Conservation (phyloP, 2,888 invertebrate species). For the Oscheius onirici region DNA sequence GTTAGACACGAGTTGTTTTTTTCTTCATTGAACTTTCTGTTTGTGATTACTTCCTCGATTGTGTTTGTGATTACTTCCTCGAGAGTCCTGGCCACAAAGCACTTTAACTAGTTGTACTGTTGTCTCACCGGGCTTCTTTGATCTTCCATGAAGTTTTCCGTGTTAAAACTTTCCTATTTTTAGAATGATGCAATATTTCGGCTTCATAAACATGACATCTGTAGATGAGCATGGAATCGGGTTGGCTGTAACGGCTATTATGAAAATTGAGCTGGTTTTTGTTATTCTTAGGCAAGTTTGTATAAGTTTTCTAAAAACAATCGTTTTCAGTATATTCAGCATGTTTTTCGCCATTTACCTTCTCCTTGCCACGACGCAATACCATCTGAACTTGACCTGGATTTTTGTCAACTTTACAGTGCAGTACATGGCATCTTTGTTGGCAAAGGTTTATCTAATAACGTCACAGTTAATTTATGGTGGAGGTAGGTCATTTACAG, state of each 20-base stretch:
- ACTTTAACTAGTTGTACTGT: too few relatives aligned
- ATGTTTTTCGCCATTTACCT: constrained; percentile 10
- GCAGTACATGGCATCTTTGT: constrained; percentile 1
- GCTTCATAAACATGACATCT: constrained; percentile 21
- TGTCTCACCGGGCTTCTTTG: too few relatives aligned
- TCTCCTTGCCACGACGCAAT: constrained; percentile 16
- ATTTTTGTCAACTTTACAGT: constrained; percentile 5
- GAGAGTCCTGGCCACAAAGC: too few relatives aligned
- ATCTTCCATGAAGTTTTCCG: too few relatives aligned
- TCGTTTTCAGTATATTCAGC: constrained; percentile 12
- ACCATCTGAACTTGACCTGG: constrained; percentile 14
- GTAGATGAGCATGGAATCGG: constrained; percentile 10
- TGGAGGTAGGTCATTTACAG: not conserved
- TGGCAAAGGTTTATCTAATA: not conserved
- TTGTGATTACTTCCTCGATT: too few relatives aligned
- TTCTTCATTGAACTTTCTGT: too few relatives aligned
- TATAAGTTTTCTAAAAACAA: not conserved
- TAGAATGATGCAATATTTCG: constrained; percentile 5
- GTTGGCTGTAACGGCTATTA: not conserved
- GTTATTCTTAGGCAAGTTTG: constrained; percentile 3
- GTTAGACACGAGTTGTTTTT: too few relatives aligned
- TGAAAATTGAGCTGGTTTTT: constrained; percentile 2
- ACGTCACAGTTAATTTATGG: constrained; percentile 10
- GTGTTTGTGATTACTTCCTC: too few relatives aligned
- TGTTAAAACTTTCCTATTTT: too few relatives aligned